phyloP scores from a whole-genome alignment of 2,888 invertebrate species.

The Patella pellucida region DNA sequence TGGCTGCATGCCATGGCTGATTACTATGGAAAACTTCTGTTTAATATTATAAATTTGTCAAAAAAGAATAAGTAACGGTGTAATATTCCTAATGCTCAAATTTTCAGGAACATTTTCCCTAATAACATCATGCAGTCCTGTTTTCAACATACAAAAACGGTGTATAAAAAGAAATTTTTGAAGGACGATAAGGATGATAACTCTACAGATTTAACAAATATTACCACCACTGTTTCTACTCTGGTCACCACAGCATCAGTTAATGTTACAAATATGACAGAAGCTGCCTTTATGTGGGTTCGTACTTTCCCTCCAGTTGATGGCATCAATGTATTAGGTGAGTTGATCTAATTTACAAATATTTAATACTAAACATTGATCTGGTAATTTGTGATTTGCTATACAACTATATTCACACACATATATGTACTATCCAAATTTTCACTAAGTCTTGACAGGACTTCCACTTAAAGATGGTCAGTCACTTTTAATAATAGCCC shows the following conservation, averaged over 20 bases:
- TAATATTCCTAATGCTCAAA: neutral
- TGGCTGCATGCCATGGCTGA: too few relatives aligned
- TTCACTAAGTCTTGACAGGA: too few relatives aligned
- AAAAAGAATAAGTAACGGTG: too few relatives aligned
- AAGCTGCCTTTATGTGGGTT: constrained; percentile 33
- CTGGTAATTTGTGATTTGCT: too few relatives aligned
- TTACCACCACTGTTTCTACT: constrained; percentile 34
- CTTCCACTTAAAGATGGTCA: too few relatives aligned
- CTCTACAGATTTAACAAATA: constrained; percentile 25
- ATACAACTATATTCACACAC: too few relatives aligned
- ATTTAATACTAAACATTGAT: too few relatives aligned
- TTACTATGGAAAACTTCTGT: too few relatives aligned
- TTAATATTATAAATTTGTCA: too few relatives aligned
- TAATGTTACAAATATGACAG: constrained; percentile 33
- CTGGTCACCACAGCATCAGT: constrained; percentile 27
- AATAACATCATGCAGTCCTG: constrained; percentile 77
- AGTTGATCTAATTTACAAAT: constrained; percentile 18
- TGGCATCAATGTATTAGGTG: constrained; percentile 79
- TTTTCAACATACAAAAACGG: constrained; percentile 76
- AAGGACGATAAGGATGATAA: constrained; percentile 31
- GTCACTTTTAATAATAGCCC: too few relatives aligned
- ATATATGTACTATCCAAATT: too few relatives aligned
- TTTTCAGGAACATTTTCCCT: constrained; percentile 76
- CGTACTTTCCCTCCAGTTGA: constrained; percentile 64
- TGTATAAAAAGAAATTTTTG: constrained; percentile 63